phyloP scores from a whole-genome alignment of 2,113 vertebrate species.

The Ancistrus triradiatus region DNA sequence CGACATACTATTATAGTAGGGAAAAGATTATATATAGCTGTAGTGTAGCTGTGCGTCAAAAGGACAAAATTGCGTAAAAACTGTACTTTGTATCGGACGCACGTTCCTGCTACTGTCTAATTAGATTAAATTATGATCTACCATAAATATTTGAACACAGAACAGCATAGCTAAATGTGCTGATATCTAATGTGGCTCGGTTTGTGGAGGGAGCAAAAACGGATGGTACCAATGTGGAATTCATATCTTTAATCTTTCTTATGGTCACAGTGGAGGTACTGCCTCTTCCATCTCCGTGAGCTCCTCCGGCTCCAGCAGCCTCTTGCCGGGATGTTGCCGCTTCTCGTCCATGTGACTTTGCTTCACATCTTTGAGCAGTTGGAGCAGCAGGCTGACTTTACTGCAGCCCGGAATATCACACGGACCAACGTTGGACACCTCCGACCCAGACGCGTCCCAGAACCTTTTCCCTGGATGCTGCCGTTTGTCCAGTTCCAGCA shows the following conservation, averaged over 20 bases:
- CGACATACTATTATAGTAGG: too few species aligned
- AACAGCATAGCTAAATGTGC: background rate
- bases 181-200: constrained; percentile 18
- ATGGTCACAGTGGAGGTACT: background rate
- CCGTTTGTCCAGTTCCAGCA: constrained; percentile 66
- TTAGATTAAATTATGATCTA: background rate
- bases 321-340: constrained; percentile 81
- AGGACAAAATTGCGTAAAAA: background rate
- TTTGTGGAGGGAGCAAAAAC: background rate
- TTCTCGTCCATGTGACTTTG: constrained; percentile 72
- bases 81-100: background rate
- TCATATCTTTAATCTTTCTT: background rate
- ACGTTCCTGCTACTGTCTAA: too few species aligned
- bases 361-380: constrained; percentile 71
- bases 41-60: background rate
- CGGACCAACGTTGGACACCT: constrained; percentile 55
- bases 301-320: constrained; percentile 65
- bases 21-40: too few species aligned
- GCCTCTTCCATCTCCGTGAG: constrained; percentile 54
- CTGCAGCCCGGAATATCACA: constrained; percentile 73
- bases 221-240: background rate
- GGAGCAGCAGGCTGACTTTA: constrained; percentile 71
- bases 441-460: constrained; percentile 61
- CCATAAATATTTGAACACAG: too few species aligned
- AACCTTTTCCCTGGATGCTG: constrained; percentile 82